Evolutionary conservation across 1,140 invertebrate species (phyloP), one percentile per base, ranked within the genome.

Genomic region (Asbolus verrucosus): DNA sequence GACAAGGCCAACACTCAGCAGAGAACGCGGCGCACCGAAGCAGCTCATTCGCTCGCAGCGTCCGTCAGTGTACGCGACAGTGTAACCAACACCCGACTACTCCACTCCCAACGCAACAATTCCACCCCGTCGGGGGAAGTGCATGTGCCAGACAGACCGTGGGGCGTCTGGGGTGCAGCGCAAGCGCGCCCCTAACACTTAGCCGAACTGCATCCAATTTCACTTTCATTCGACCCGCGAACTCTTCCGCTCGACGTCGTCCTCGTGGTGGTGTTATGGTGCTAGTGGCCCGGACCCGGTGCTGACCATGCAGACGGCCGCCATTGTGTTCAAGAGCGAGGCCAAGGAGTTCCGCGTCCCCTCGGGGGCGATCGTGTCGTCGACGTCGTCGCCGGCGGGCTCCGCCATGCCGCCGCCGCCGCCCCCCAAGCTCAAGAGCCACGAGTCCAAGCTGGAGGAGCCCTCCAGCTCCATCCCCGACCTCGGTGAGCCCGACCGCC

Each of bases 381-480:
- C 76, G 39, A 73, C 78, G 33, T 75, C 76, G 6, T 65, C 76
- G 14, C 61, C 77, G 11, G 30, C 69, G 8, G 24, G 24, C 3
- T 19, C 63, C 1, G 19, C 83, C 84, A 84, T 85, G 27, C 85
- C 85, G 0, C 85, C 85, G 15, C 85, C 85, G 3, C 85, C 85
- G 27, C 85, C 84, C 30, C 82, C 81, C 41, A 84, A 83, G 69
- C 76, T 78, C 70, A 79, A 78, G 50, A 43, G 71, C 11, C 54
- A 65, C 70, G 82, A 82, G 66, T 82, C 15, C 61, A 76, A 74
- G 50, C 62, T 71, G 39, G 91, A 93, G 81, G 91, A 93, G 80
- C 91, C 91, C 1, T 91, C 91, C 33, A 92, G 91, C 82, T 93
- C 91, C 69, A 92, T 93, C 81, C 91, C 91, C 60, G 91, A 93